Evolutionary conservation across 2,797 vertebrate genomes (phyloP), one percentile per base, ranked within the genome.

Genomic region (Gymnothorax reevesii): DNA sequence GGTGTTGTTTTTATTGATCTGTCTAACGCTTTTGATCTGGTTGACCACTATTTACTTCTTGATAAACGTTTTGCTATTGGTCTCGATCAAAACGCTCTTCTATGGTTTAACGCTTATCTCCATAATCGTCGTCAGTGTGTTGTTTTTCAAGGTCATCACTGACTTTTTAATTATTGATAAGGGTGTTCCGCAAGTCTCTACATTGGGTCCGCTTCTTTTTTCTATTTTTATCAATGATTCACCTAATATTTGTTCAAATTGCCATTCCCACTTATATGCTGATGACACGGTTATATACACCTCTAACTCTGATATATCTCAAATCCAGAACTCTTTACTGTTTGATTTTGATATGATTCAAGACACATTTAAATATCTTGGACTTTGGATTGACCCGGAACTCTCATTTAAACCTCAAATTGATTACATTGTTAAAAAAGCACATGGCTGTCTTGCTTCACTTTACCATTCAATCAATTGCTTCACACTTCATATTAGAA

Each of bases 131-230:
- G n/a, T n/a, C n/a, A 77, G 71, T 85, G 73, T 77, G 84, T 77
- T 60, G 33, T 57, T 15, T 33, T 85, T 60, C 42, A 79, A 20
- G 84, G 71, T 22, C 25, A 8, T 79, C 71, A 77, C 71, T 59
- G 71, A 59, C 54, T 77, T 59, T 77, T 85, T 85, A 85, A 85
- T 75, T 85, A 66, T 85, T n/a, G n/a, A n/a, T n/a, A n/a, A n/a
- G n/a, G n/a, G n/a, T n/a, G n/a, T n/a, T n/a, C n/a, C n/a, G n/a
- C n/a, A n/a, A n/a, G n/a, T n/a, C n/a, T n/a, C n/a, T n/a, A n/a
- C n/a, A n/a, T n/a, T n/a, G n/a, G n/a, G n/a, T n/a, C n/a, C n/a
- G n/a, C n/a, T n/a, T n/a, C n/a, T n/a, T n/a, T n/a, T n/a, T n/a
- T n/a, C n/a, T n/a, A n/a, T n/a, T n/a, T n/a, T n/a, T n/a, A n/a